Base-by-base conservation (phyloP, 2,797 vertebrate species). In the Morus bassanus region DNA sequence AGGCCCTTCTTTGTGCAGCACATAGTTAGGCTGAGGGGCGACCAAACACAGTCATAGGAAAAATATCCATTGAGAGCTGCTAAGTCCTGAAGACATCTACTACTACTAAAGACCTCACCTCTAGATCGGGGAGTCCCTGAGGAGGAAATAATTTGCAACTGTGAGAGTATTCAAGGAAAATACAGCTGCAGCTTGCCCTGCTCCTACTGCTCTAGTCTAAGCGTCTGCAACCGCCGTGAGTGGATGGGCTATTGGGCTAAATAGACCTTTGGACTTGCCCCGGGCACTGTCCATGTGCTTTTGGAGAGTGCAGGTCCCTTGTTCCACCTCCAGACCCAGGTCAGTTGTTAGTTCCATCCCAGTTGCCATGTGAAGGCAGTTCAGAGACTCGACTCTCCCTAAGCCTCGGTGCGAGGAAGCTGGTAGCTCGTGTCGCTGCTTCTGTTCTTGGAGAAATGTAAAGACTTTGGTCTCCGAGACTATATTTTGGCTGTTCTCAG, bases 321-420 rank as follows among this genome's bases (percentile, higher is more conserved):
- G 18, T 31, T 63, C 43, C 54, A 9, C 22, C 30, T 72, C 70
- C 60, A 85, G 68, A 54, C 10, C 10, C 9, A 6, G 37, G n/a
- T 35, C n/a, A 8, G 4, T 41, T 80, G 65, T 30, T 63, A 6
- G 16, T n/a, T 54, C 8, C 6, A 0, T 35, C 54, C 46, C 78
- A 28, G 28, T 12, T 73, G 53, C 69, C 17, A 4, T 10, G 27
- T 33, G 18, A 69, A 64, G 27, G 24, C 19, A 8, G n/a, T n/a
- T 63, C 5, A 11, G 46, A 24, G 39, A 13, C 13, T 48, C 1
- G 0, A 17, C 2, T 48, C 41, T 85, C 50, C 37, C 25, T 41
- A 5, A 63, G 41, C 13, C 30, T 51, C 0, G 1, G 3, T 1
- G n/a, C 5, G 7, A 39, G 75, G 68, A 21, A 7, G 18, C 33